Conservation (phyloP, 2,888 invertebrate species). For the Nephrotoma guestfalica region DNA sequence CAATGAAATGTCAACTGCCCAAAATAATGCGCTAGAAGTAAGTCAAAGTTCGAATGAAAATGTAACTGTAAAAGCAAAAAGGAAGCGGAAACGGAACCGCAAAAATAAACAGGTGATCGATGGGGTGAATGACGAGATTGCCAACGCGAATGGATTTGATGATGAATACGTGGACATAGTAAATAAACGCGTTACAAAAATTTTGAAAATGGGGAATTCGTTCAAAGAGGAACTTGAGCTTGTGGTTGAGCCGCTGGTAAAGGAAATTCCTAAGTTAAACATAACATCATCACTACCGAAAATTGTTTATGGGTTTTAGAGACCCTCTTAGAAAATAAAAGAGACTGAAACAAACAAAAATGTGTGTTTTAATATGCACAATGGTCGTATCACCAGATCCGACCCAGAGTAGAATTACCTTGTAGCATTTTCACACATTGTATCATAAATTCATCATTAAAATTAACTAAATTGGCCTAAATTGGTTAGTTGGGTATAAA, state of each 20-base stretch:
- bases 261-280: not conserved
- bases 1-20: not conserved
- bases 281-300: not conserved
- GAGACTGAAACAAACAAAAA: not conserved
- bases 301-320: not conserved
- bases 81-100: not conserved
- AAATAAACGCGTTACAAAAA: not conserved
- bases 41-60: not conserved
- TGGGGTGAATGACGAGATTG: not conserved
- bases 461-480: too few relatives aligned
- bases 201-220: not conserved
- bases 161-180: not conserved
- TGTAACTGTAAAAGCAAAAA: not conserved
- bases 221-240: not conserved
- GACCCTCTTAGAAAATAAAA: not conserved
- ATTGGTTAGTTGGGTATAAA: too few relatives aligned
- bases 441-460: too few relatives aligned
- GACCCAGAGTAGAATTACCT: too few relatives aligned
- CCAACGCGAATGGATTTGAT: not conserved
- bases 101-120: not conserved
- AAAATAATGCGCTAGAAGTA: not conserved
- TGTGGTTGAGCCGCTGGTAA: not conserved
- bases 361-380: too few relatives aligned
- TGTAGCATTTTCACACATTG: too few relatives aligned
- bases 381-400: too few relatives aligned